Base-by-base conservation (phyloP, 2,888 invertebrate genomes). In the Epistrophe eligans region DNA sequence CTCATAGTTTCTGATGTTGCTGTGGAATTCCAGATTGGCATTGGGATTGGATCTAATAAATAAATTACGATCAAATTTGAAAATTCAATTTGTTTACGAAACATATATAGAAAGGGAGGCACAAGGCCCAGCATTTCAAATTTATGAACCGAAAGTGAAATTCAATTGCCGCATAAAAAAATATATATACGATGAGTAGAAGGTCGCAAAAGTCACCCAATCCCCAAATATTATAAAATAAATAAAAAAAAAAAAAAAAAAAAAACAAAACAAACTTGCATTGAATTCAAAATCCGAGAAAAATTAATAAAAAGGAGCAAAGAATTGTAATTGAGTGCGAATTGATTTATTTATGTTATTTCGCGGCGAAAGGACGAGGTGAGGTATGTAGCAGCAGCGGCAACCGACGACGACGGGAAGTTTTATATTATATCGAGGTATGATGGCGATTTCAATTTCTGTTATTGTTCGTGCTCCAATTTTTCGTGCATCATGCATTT, bases 241-340 rank as follows among this genome's bases (percentile, higher is more conserved):
- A 15, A 45, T 15, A 15, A 19, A 13, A 38, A 32, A 32, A 32
- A 5, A 32, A 32, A 5, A 32, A 32, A 32, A 4, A 32, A 32
- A 32, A 28, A 32, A 77, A 62, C 62, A 15, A 45, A 52, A 24
- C 52, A 52, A 45, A 55, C 10, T 70, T 50, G 13, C 66, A 55
- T 58, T 48, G 57, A 77, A 71, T 77, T 66, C 77, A 77, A 83
- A 83, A 70, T 83, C 71, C 55, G 87, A 87, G 83, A 76, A 79
- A 87, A 83, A 87, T 87, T 87, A 87, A 87, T 87, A 83, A 87
- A 83, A 87, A 76, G 72, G 73, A 71, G 79, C 88, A 89, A 82
- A 83, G 88, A 79, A 84, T 83, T 87, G 87, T 89, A 89, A 89
- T 89, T 89, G 89, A 88, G 89, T 89, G 89, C 87, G 87, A 89